Conservation (phyloP, 1,140 invertebrate genomes). For the Gerris buenoi region DNA sequence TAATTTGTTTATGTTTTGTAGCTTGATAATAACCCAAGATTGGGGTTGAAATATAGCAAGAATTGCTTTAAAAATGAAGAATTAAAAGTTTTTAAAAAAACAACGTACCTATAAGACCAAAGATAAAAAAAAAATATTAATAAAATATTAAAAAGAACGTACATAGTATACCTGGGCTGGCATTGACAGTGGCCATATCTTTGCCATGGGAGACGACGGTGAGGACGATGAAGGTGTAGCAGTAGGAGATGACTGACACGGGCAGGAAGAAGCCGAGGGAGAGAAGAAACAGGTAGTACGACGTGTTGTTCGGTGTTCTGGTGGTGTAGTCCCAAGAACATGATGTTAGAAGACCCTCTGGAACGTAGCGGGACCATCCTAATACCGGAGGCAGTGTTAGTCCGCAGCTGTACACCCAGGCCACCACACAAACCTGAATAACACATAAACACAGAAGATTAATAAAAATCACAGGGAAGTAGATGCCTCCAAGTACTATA, state of each 20-base stretch:
- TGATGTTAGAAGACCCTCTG: conserved; percentile 37
- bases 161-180: conserved; percentile 12
- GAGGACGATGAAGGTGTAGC: conserved; percentile 33
- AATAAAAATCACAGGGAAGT: too few species aligned
- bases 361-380: conserved; percentile 37
- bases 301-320: conserved; percentile 27
- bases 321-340: conserved; percentile 42
- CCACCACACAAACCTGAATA: conserved; percentile 30
- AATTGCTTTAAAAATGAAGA: too few species aligned
- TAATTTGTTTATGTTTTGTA: too few species aligned
- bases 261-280: conserved; percentile 36
- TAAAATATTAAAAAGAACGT: too few species aligned
- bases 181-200: conserved; percentile 29
- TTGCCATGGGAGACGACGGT: conserved; percentile 29
- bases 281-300: conserved; percentile 36
- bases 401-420: conserved; percentile 35
- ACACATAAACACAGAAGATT: not conserved
- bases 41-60: too few species aligned
- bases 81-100: too few species aligned
- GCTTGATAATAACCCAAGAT: too few species aligned
- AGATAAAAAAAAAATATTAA: too few species aligned
- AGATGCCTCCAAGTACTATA: too few species aligned
- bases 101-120: too few species aligned
- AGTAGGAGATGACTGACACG: conserved; percentile 32
- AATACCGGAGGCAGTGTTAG: conserved; percentile 36